Conservation (phyloP, 2,113 vertebrate genomes). For the Barnardius zonarius region DNA sequence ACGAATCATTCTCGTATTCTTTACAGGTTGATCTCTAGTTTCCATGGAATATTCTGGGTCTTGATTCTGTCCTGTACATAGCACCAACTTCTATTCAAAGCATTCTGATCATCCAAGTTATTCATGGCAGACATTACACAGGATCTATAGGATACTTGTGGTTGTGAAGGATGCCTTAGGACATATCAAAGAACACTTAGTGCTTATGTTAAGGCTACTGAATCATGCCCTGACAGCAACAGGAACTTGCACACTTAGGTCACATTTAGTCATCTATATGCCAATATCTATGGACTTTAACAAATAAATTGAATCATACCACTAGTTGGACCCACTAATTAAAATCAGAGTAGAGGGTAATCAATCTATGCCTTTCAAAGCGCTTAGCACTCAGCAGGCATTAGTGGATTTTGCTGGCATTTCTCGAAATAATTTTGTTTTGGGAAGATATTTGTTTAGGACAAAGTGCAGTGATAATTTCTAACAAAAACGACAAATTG, state of each 20-base stretch:
- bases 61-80: neutral
- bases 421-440: neutral
- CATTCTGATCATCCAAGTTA: rapidly evolving
- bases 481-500: neutral
- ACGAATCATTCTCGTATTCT: no score
- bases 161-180: neutral
- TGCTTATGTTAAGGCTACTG: neutral
- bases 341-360: neutral
- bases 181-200: neutral
- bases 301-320: neutral
- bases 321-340: neutral
- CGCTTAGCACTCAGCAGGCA: neutral
- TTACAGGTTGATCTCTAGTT: neutral
- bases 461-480: rapidly evolving
- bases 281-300: neutral
- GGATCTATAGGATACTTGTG: neutral
- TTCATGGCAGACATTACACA: neutral
- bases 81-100: neutral
- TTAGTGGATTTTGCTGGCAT: neutral
- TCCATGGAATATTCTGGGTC: neutral
- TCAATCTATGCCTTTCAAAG: neutral
- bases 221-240: rapidly evolving
- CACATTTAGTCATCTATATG: neutral
- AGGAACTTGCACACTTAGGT: neutral
- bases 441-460: neutral